Conservation (phyloP, 2,888 invertebrate genomes). For the Pollenia griseotomentosa region DNA sequence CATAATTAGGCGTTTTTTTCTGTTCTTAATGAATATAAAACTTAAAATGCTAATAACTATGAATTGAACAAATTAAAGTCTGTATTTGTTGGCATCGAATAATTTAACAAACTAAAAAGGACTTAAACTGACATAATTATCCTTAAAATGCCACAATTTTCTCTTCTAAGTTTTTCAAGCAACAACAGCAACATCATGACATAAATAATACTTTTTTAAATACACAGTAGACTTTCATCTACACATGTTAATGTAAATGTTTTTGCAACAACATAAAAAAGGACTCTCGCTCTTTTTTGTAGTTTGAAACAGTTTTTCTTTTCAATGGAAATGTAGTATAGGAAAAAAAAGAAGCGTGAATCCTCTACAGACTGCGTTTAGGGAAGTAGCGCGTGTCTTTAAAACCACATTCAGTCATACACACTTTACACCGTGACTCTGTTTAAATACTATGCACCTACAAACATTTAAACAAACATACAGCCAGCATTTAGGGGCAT, state of each 20-base stretch:
- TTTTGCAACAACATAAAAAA: constrained; percentile 2
- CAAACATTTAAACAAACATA: background rate
- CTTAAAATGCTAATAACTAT: background rate
- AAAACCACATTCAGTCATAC: background rate
- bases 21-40: too few species aligned
- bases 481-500: constrained; percentile 6
- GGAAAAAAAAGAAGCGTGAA: constrained; percentile 1
- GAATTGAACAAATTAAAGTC: background rate
- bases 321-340: constrained; percentile 1
- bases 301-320: constrained; percentile 25
- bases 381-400: constrained; percentile 37
- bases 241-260: background rate
- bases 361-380: constrained; percentile 11
- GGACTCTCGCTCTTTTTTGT: constrained; percentile 5
- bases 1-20: too few species aligned
- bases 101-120: constrained; percentile 19
- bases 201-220: constrained; percentile 15
- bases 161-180: constrained; percentile 23
- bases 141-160: constrained; percentile 35
- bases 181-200: constrained; percentile 24
- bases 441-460: background rate
- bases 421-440: constrained; percentile 1
- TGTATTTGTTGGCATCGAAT: constrained; percentile 3
- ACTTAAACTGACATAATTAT: constrained; percentile 23
- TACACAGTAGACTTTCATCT: background rate